Percentiles rank a stretch among this genome's conserved stretches.
phyloP scores from a whole-genome alignment of 2,888 invertebrate genomes.

The Steromphala cineraria region DNA sequence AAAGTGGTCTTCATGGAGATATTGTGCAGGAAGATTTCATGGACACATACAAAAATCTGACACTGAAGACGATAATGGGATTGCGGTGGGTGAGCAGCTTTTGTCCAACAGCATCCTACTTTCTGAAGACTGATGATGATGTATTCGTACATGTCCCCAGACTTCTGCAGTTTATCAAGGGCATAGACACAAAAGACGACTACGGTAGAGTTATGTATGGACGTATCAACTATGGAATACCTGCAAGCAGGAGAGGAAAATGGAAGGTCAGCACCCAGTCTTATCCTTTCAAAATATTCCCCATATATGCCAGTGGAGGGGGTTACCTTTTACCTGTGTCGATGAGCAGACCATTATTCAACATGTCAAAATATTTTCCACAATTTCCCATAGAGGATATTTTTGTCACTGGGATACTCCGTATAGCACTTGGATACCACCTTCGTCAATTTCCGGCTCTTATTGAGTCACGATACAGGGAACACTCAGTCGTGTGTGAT shows the following conservation, averaged over 20 bases:
- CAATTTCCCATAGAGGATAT: constrained; percentile 1
- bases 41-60: neutral
- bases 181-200: no score
- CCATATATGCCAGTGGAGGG: constrained; percentile 1
- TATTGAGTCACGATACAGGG: neutral
- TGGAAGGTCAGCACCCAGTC: neutral
- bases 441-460: neutral
- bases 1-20: neutral
- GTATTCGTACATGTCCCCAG: neutral
- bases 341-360: neutral
- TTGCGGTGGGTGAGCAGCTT: neutral
- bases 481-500: neutral
- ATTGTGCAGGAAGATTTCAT: neutral
- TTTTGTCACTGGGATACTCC: neutral
- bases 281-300: neutral
- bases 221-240: neutral
- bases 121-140: constrained; percentile 4
- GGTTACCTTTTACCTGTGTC: neutral
- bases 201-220: neutral
- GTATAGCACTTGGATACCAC: neutral
- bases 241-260: neutral
- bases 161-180: neutral
- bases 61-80: constrained; percentile 1
- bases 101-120: neutral
- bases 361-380: neutral